Conservation (phyloP, 2,888 invertebrate genomes). For the Odiellus spinosus region DNA sequence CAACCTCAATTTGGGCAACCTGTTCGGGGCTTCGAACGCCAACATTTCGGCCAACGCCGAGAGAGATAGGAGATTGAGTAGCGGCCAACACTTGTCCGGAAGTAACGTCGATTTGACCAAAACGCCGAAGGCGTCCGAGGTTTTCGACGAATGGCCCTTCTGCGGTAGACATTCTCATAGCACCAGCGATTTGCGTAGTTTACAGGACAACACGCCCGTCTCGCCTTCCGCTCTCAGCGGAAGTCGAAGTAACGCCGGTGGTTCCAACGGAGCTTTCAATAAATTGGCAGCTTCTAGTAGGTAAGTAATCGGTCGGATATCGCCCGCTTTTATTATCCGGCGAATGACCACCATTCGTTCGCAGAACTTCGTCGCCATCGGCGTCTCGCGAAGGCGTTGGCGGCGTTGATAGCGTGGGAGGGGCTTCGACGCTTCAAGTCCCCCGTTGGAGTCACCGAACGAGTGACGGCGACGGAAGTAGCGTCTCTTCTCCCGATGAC, state of each 20-base stretch:
- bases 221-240: conserved; percentile 38
- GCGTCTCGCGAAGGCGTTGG: conserved; percentile 15
- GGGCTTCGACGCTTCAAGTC: conserved; percentile 14
- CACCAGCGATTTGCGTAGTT: conserved; percentile 63
- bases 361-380: conserved; percentile 17
- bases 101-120: conserved; percentile 38
- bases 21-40: too few relatives aligned
- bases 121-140: background rate
- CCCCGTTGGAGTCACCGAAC: conserved; percentile 11
- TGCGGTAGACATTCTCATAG: conserved; percentile 54
- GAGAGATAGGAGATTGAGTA: conserved; percentile 9
- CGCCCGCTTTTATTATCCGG: too few relatives aligned
- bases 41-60: conserved; percentile 4
- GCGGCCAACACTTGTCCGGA: conserved; percentile 17
- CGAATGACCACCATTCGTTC: too few relatives aligned
- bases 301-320: too few relatives aligned
- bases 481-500: too few relatives aligned
- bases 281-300: too few relatives aligned
- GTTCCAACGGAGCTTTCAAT: too few relatives aligned
- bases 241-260: too few relatives aligned
- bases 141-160: conserved; percentile 4
- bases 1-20: too few relatives aligned
- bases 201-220: conserved; percentile 44
- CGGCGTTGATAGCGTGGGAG: conserved; percentile 2
- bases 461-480: too few relatives aligned